Base-by-base conservation (phyloP, 2,888 invertebrate genomes). In the Schizotus pectinicornis region DNA sequence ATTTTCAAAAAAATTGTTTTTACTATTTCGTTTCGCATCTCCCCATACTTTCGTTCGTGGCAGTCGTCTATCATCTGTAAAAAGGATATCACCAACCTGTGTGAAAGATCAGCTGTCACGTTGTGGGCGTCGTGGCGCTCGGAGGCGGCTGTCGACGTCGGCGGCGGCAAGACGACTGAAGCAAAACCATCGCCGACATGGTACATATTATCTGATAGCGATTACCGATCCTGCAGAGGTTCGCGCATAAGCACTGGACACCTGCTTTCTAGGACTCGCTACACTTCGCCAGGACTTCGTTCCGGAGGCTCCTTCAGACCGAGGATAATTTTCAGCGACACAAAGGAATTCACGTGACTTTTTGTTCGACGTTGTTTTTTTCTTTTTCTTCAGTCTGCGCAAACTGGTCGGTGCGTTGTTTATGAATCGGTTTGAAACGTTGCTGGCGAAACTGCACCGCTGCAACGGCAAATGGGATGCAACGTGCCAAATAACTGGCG, bases 211-310 rank as follows among this genome's bases (percentile, higher is more conserved):
- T 75, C 75, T 75, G 74, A 74, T 74, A 72, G 69, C 70, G 72
- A 72, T 75, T 76, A 77, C 75, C 74, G 76, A 76, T 76, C 75
- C 71, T 71, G 73, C 71, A 70, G 68, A 67, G 66, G 71, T 71
- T 73, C 75, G 78, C 78, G 77, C 78, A 77, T 67, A 75, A 77
- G 77, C 77, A 77, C 71, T 76, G 73, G 71, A 70, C 73, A 72
- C 74, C 75, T 74, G 74, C 69, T 65, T 64, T 58, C 54, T 54
- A 47, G 56, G n/a, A n/a, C n/a, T 61, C 61, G 62, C 64, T 62
- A 57, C 55, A 55, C 54, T 58, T 63, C 62, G 57, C 59, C 62
- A 59, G 62, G 62, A 63, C 59, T 63, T 34, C 51, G 49, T 53
- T 46, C 61, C 49, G 54, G 52, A 48, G n/a, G 49, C 57, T 54